Conservation (phyloP, 1,140 invertebrate genomes). For the Semibalanus balanoides region DNA sequence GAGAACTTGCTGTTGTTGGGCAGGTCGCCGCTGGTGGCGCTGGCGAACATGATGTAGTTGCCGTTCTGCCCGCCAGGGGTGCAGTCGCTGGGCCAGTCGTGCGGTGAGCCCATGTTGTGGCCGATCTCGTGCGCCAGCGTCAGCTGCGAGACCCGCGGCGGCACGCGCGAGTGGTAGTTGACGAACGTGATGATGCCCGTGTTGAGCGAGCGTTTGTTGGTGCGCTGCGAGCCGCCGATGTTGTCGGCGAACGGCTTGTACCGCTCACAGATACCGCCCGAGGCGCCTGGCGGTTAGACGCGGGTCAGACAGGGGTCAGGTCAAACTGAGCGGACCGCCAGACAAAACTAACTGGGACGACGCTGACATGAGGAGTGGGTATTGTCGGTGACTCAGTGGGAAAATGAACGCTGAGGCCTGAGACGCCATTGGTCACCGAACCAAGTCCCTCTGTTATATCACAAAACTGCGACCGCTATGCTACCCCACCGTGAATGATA, state of each 20-base stretch:
- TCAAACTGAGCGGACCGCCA: too few relatives aligned
- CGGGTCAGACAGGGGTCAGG: too few relatives aligned
- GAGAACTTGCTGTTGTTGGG: conserved; percentile 93
- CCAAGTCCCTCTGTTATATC: too few relatives aligned
- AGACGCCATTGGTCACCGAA: too few relatives aligned
- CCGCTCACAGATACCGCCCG: conserved; percentile 96
- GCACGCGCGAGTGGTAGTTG: conserved; percentile 94
- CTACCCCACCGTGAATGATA: too few relatives aligned
- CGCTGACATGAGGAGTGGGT: too few relatives aligned
- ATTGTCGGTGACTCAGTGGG: too few relatives aligned
- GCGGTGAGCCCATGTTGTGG: conserved; percentile 97
- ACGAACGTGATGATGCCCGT: conserved; percentile 99
- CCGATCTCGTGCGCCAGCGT: conserved; percentile 98
- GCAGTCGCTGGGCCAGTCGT: conserved; percentile 87
- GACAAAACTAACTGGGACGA: too few relatives aligned
- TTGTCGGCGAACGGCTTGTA: conserved; percentile 95
- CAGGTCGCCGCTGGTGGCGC: conserved; percentile 81
- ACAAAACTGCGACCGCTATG: too few relatives aligned
- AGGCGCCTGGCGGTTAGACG: conserved; percentile 50
- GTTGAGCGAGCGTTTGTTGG: conserved; percentile 85
- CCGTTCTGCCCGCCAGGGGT: conserved; percentile 65
- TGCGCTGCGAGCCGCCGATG: conserved; percentile 78
- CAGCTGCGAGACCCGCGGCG: conserved; percentile 89
- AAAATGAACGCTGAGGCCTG: too few relatives aligned
- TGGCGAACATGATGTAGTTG: conserved; percentile 97